These are phyloP conservation scores for Delia radicum DNA, from an alignment of 1,140 invertebrate genomes.

Conservation along the genomic window DNA sequence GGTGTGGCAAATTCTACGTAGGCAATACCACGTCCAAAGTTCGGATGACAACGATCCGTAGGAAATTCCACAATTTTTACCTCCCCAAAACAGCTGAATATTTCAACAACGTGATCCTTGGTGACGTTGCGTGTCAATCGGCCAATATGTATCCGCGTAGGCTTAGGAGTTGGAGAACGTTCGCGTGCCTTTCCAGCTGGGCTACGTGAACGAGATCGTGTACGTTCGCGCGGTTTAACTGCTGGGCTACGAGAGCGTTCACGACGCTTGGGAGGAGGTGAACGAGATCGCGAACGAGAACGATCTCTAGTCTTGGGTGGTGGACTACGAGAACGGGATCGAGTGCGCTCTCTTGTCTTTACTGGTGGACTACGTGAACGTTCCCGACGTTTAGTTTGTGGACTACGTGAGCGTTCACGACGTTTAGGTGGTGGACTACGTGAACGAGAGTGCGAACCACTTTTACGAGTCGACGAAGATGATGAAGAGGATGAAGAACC, in stretches of 20 bases:
- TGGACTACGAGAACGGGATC: slow-evolving; percentile 5
- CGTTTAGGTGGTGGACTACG: slow-evolving; percentile 56
- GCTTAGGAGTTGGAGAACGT: slow-evolving; percentile 80
- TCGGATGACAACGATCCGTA: slow-evolving; percentile 80
- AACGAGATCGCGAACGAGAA: slow-evolving; percentile 29
- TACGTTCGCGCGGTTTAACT: slow-evolving; percentile 63
- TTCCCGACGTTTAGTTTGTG: slow-evolving; percentile 26
- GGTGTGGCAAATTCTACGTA: slow-evolving; percentile 93
- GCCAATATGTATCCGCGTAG: slow-evolving; percentile 90
- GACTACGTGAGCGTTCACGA: slow-evolving; percentile 10
- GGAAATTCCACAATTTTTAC: slow-evolving; percentile 90
- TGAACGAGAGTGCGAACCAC: slow-evolving; percentile 49
- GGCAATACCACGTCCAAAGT: slow-evolving; percentile 85
- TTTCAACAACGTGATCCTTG: slow-evolving; percentile 91
- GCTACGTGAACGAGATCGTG: slow-evolving; percentile 35
- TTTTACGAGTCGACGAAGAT: slow-evolving; percentile 59
- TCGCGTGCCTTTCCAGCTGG: slow-evolving; percentile 60
- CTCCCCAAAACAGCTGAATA: slow-evolving; percentile 89
- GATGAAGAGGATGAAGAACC: slow-evolving; percentile 64
- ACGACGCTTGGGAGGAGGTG: slow-evolving; percentile 42
- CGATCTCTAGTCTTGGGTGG: slow-evolving; percentile 11
- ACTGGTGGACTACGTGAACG: slow-evolving; percentile 20
- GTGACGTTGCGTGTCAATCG: slow-evolving; percentile 89
- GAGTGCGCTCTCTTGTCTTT: slow-evolving; percentile 20
- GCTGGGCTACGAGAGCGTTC: slow-evolving; percentile 44